Evolutionary conservation across 2,888 invertebrate genomes (phyloP), one percentile per base, ranked within the genome.

Genomic region (Aphrophora alni): DNA sequence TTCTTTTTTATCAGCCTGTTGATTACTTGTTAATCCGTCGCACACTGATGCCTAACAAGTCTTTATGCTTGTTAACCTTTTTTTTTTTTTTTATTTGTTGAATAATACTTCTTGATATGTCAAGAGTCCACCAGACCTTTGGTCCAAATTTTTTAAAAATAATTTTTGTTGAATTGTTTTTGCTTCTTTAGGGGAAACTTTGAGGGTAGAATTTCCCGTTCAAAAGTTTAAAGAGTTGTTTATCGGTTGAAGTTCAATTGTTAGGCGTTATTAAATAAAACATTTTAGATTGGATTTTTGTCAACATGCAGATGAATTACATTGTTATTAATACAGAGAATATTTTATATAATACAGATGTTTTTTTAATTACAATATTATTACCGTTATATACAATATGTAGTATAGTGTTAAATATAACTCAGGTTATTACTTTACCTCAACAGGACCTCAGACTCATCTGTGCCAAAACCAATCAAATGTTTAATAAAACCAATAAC

Each of bases 241-340:
- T 59, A 59, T 59, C 21, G 59, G 59, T 59, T 21, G 59, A 59
- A 59, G 21, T 59, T 59, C n/a, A 59, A 59, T 59, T 59, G 59
- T 59, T 59, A 44, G 59, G 75, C 75, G 80, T 72, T 80, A 80
- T 76, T 51, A 33, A 75, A 80, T 76, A 72, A 75, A 69, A 76
- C 76, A 80, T 80, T 75, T 72, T 51, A 44, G 38, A 75, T 75
- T 21, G 59, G 59, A 44, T 21, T n/a, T 24, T 38, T 25, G 44
- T 33, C 38, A 17, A 27, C 75, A 26, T 26, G 14, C 38, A 38
- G 74, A 24, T 25, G 44, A 74, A 33, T 71, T 33, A 27, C 71
- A 79, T 79, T 79, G 78, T 79, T 79, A 79, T 79, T 79, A 74
- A 73, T 79, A 74, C 78, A 79, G 78, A 79, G 78, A 79, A 68